Evolutionary conservation across 2,888 invertebrate genomes (phyloP).

Genomic region (Lymantria dispar): DNA sequence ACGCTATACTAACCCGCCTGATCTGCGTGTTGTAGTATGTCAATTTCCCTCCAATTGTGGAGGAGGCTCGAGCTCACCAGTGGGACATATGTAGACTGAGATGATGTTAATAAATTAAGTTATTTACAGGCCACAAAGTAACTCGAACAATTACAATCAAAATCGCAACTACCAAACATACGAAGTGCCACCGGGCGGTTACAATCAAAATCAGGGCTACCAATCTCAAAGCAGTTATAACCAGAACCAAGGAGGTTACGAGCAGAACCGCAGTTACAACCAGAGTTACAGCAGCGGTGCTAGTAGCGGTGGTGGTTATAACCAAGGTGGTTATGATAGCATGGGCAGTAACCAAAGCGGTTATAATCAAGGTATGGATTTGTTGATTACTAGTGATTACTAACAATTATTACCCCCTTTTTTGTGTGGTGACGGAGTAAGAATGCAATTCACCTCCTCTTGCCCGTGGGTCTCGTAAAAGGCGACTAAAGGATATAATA

Average conservation of each 20-base stretch:
- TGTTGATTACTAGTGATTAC: too few relatives aligned
- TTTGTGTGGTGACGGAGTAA: too few relatives aligned
- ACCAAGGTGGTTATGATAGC: constrained; percentile 16
- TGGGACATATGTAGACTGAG: too few relatives aligned
- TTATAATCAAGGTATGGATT: neutral
- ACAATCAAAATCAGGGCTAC: constrained; percentile 38
- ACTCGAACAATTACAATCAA: constrained; percentile 41
- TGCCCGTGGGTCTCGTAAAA: too few relatives aligned
- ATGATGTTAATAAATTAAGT: neutral
- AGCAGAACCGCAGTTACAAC: constrained; percentile 26
- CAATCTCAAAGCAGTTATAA: constrained; percentile 36
- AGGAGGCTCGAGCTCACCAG: too few relatives aligned
- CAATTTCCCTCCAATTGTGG: too few relatives aligned
- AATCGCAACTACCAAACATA: constrained; percentile 42
- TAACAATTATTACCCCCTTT: too few relatives aligned
- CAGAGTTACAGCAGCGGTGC: constrained; percentile 1
- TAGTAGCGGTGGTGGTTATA: constrained; percentile 5
- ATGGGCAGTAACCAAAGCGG: constrained; percentile 19
- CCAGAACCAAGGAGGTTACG: constrained; percentile 19
- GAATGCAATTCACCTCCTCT: too few relatives aligned
- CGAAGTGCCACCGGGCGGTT: constrained; percentile 50
- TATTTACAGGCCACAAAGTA: constrained; percentile 53
- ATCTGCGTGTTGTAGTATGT: too few relatives aligned
- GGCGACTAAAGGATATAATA: too few relatives aligned
- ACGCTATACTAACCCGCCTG: too few relatives aligned